These are phyloP conservation scores for Desmodus rotundus DNA, from an alignment of 2,113 vertebrate genomes.

Conservation along the genomic window DNA sequence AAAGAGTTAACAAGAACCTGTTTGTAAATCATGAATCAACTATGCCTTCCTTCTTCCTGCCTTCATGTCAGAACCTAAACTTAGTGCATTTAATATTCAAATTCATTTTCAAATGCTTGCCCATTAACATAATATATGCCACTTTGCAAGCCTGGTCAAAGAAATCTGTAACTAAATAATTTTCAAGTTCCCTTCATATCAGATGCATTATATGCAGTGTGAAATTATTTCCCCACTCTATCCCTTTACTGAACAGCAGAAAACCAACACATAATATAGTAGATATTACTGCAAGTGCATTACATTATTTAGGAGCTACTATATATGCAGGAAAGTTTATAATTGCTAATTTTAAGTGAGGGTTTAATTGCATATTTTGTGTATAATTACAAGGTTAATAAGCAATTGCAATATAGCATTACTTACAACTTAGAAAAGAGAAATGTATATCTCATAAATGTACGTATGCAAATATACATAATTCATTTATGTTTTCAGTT, in stretches of 20 bases:
- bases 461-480: conserved; percentile 44
- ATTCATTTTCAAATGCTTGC: conserved; percentile 83
- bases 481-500: conserved; percentile 36
- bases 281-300: conserved; percentile 67
- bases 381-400: conserved; percentile 62
- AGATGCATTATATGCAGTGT: conserved; percentile 86
- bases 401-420: not conserved
- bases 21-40: conserved; percentile 64
- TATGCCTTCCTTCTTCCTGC: conserved; percentile 66
- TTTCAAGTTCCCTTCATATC: conserved; percentile 86
- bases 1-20: conserved; percentile 75
- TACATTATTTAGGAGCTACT: conserved; percentile 69
- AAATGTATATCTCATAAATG: conserved; percentile 12
- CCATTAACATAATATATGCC: conserved; percentile 86
- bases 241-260: conserved; percentile 73
- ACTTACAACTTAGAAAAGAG: conserved; percentile 55
- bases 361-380: conserved; percentile 73
- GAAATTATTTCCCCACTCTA: conserved; percentile 83
- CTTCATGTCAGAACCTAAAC: conserved; percentile 81
- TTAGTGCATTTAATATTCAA: conserved; percentile 84
- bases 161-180: conserved; percentile 87
- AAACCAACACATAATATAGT: conserved; percentile 68
- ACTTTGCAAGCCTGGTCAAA: conserved; percentile 86
- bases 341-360: conserved; percentile 69
- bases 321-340: conserved; percentile 29